These are phyloP conservation scores for Ascaphus truei DNA, from an alignment of 2,113 vertebrate species.

Conservation along the genomic window DNA sequence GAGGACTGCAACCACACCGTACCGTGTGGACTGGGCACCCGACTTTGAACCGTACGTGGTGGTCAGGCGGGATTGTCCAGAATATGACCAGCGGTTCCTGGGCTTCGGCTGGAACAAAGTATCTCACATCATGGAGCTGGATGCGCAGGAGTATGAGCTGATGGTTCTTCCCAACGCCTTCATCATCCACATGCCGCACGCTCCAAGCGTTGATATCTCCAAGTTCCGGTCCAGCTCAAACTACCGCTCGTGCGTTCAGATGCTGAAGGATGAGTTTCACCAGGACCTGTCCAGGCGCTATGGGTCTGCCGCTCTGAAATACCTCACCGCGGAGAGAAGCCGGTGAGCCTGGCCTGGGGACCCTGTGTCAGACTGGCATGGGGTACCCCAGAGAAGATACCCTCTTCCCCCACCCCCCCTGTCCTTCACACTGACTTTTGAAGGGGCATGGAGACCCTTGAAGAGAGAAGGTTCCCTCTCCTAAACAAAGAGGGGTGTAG, in stretches of 20 bases:
- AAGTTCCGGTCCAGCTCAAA: constrained; percentile 84
- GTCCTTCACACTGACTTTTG: too few species aligned
- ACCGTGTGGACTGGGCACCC: constrained; percentile 84
- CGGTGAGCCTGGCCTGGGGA: too few species aligned
- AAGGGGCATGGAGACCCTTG: too few species aligned
- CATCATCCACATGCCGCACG: constrained; percentile 94
- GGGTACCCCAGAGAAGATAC: too few species aligned
- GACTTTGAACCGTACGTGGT: constrained; percentile 95
- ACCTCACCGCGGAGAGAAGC: constrained; percentile 87
- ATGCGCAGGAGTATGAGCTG: constrained; percentile 89
- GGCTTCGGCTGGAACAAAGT: constrained; percentile 98
- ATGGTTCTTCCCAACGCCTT: constrained; percentile 92
- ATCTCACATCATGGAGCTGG: constrained; percentile 90
- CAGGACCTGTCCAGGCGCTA: constrained; percentile 90
- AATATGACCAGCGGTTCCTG: constrained; percentile 88
- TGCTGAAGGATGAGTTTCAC: constrained; percentile 90
- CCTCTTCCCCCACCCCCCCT: too few species aligned
- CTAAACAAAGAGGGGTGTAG: too few species aligned
- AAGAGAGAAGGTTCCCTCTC: too few species aligned
- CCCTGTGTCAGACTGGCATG: too few species aligned
- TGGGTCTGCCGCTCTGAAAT: constrained; percentile 88
- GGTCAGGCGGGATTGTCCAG: constrained; percentile 85
- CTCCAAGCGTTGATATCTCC: constrained; percentile 93
- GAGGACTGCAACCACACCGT: constrained; percentile 82
- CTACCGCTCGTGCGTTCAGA: constrained; percentile 83